Evolutionary conservation across 1,140 invertebrate species (phyloP), one percentile per base, ranked within the genome.

Genomic region (Tenebrio molitor): DNA sequence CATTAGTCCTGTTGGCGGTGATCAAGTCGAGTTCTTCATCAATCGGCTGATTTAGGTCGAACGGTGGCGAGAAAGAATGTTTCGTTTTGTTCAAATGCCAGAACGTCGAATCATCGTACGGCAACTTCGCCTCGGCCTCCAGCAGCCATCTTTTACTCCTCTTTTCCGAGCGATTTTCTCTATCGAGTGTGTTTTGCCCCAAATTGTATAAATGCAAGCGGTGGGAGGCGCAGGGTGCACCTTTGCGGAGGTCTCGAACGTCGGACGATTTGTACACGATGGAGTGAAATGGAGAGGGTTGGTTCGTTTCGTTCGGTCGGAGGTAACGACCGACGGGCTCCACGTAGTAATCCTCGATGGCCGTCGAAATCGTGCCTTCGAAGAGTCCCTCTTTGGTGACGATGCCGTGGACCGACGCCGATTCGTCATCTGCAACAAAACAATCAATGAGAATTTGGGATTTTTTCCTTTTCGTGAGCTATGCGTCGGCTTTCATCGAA

Each of bases 381-480:
- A 98, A 95, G 16, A 96, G 85, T 67, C 96, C 96, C 58, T 95
- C 91, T 44, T 88, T 85, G 65, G 95, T 96, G 44, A 98, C 87
- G 69, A 97, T 85, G 16, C 95, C 96, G 78, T 94, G 90, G 19
- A 97, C 94, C 63, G 88, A 81, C n/a, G 94, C 90, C n/a, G 86
- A 85, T 64, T 94, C 92, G 77, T 95, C 94, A 86, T 91, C 93
- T 95, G 88, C 1, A 89, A 89, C 78, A 80, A 73, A 74, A 67
- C 80, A 15, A 39, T n/a, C n/a, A n/a, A n/a, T n/a, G 10, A 65
- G 15, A 65, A 65, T 65, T 21, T 39, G n/a, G n/a, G 12, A 39
- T 10, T 21, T 50, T 50, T 17, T 8, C 3, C 3, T 50, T 21
- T 50, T 50, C 3, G 5, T 50, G 19, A 1, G 17, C 10, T 23